Percentiles rank a stretch among this genome's conserved stretches.
Conservation (phyloP, 2,797 vertebrate genomes). For the Hoplostethus mediterraneus region DNA sequence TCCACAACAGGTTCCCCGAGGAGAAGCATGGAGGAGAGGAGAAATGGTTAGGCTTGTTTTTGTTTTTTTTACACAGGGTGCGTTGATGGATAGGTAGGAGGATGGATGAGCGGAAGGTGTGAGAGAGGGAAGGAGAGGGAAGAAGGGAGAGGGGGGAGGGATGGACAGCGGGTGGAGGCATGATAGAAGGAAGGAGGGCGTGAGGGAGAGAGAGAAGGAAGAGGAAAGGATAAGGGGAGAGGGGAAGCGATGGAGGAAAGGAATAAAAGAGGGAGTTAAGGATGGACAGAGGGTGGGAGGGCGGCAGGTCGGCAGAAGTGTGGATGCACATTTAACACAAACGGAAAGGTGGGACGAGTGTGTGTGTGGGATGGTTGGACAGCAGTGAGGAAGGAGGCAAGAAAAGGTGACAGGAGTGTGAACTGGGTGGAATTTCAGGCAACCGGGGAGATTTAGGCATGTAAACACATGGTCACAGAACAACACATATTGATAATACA, state of each 20-base stretch:
- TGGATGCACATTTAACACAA: constrained; percentile 51
- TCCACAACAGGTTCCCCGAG: constrained; percentile 67
- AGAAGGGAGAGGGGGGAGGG: background rate
- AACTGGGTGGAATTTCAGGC: constrained; percentile 3
- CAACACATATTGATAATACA: too few relatives aligned
- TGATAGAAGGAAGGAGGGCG: constrained; percentile 7
- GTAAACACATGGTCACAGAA: too few relatives aligned
- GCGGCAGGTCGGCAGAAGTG: constrained; percentile 37
- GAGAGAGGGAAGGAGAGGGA: constrained; percentile 23
- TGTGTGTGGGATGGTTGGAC: constrained; percentile 30
- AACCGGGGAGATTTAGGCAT: too few relatives aligned
- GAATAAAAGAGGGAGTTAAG: background rate
- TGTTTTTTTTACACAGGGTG: constrained; percentile 25
- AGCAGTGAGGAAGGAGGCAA: constrained; percentile 22
- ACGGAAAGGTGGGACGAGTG: constrained; percentile 17
- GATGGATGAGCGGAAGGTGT: constrained; percentile 38
- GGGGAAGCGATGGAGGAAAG: constrained; percentile 5
- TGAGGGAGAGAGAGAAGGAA: constrained; percentile 14
- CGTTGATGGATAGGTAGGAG: constrained; percentile 59
- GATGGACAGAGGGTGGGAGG: constrained; percentile 2
- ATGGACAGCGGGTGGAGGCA: constrained; percentile 3
- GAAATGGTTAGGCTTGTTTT: constrained; percentile 30
- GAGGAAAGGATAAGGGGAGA: constrained; percentile 17
- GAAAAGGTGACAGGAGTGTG: constrained; percentile 25
- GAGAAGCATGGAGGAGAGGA: constrained; percentile 44